Conservation (phyloP, 1,140 invertebrate genomes). For the Papilio polytes region DNA sequence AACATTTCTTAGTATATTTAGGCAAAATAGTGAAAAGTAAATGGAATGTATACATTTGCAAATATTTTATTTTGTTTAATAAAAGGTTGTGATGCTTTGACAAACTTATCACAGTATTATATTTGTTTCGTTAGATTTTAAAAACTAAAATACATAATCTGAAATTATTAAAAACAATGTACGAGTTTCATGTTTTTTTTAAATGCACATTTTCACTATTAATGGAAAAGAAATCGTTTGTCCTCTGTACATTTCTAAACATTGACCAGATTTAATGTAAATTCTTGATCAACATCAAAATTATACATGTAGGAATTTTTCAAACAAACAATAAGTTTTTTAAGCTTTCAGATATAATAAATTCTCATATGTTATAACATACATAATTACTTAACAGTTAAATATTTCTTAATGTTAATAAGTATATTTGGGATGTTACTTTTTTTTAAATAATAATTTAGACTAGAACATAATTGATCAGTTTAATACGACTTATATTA, state of each 20-base stretch:
- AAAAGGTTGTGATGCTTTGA: conserved; percentile 39
- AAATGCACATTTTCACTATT: not conserved
- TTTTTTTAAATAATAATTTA: conserved; percentile 47
- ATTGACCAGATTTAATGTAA: not conserved
- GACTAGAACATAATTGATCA: conserved; percentile 50
- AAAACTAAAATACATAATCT: not conserved
- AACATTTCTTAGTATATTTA: not conserved
- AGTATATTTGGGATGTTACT: conserved; percentile 48
- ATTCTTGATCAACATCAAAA: not conserved
- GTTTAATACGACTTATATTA: not conserved
- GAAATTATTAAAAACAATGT: not conserved
- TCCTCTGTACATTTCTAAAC: not conserved
- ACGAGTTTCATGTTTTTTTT: no score
- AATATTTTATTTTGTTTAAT: conserved; percentile 21
- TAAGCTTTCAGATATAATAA: not conserved
- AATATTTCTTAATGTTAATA: conserved; percentile 16
- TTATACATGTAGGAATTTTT: no score
- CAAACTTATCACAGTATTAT: conserved; percentile 22
- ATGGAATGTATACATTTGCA: not conserved
- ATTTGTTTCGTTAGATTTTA: not conserved
- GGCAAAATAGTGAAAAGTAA: not conserved
- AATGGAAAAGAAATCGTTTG: not conserved
- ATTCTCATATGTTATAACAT: not conserved
- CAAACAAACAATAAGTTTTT: not conserved
- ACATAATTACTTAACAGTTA: not conserved